Conservation (phyloP, 2,113 vertebrate species). For the Uropsilus gracilis region DNA sequence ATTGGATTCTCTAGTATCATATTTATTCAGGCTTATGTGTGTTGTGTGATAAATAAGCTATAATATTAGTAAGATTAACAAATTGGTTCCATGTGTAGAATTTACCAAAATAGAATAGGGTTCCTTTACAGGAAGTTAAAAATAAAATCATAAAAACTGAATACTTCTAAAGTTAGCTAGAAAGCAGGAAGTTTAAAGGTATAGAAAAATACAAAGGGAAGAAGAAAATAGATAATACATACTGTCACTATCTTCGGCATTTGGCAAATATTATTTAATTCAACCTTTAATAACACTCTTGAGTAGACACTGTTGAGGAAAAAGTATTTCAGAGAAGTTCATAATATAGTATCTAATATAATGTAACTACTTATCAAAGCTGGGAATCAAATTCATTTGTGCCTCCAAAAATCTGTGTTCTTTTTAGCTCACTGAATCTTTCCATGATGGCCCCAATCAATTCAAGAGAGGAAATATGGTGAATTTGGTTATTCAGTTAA, state of each 20-base stretch:
- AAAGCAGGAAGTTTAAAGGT: background rate
- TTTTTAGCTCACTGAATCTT: background rate
- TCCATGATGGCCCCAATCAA: background rate
- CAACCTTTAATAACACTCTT: background rate
- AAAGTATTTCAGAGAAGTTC: background rate
- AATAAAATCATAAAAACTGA: background rate
- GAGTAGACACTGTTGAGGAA: background rate
- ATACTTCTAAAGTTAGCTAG: background rate
- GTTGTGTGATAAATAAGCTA: background rate
- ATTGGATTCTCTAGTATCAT: background rate
- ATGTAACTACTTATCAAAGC: background rate
- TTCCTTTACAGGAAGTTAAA: background rate
- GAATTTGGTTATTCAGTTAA: constrained; percentile 53
- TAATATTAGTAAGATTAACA: background rate
- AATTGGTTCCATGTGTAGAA: background rate
- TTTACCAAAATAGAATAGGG: background rate
- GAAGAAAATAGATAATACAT: background rate
- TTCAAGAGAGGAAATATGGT: background rate
- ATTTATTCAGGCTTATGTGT: background rate
- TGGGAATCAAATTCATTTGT: background rate
- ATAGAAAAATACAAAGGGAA: background rate
- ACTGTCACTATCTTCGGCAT: background rate
- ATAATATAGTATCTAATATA: background rate
- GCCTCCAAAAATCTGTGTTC: background rate
- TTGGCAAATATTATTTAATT: constrained; percentile 15